phyloP scores from a whole-genome alignment of 2,113 vertebrate genomes.

The Tachysurus vachellii region DNA sequence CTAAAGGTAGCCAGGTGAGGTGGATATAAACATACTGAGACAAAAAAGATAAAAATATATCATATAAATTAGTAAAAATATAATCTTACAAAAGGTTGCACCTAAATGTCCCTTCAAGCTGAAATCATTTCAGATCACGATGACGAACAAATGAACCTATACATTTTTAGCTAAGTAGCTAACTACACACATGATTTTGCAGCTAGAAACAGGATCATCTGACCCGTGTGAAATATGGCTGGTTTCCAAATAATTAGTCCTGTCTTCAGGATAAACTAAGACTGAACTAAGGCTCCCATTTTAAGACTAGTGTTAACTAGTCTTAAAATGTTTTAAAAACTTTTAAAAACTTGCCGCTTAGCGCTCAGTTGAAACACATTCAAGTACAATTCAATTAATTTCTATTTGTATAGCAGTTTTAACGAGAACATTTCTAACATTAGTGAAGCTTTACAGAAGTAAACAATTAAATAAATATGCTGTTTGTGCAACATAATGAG shows the following conservation, averaged over 20 bases:
- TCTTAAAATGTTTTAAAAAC: no score
- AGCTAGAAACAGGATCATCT: not conserved
- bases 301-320: no score
- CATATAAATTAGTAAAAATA: not conserved
- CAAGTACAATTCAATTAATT: not conserved
- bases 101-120: not conserved
- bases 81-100: not conserved
- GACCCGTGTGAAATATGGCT: not conserved
- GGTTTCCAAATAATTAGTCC: not conserved
- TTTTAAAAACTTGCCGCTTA: not conserved
- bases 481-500: no score
- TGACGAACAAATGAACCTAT: not conserved
- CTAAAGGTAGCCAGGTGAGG: not conserved
- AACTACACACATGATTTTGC: not conserved
- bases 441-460: no score
- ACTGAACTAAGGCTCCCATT: not conserved
- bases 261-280: not conserved
- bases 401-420: no score
- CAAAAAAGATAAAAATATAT: not conserved
- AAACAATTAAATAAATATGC: no score
- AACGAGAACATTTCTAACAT: no score
- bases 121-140: not conserved
- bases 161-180: not conserved
- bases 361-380: not conserved
- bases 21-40: not conserved